A percentile compares a stretch with the other conserved stretches of the same genome.
Evolutionary conservation across 2,797 vertebrate species (phyloP).

Genomic region (Anguilla marmorata): DNA sequence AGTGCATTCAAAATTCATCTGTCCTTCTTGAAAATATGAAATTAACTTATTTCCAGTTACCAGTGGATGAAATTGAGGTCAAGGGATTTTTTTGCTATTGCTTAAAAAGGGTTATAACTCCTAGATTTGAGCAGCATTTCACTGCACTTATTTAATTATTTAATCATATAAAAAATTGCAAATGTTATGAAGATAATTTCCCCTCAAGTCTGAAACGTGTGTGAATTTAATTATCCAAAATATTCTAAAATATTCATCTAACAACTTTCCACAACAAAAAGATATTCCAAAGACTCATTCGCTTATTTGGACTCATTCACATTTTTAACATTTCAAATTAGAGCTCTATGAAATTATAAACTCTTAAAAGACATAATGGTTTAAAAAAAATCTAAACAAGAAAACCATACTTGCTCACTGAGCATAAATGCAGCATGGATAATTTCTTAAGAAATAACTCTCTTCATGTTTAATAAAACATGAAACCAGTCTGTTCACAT

Average conservation of each 20-base stretch:
- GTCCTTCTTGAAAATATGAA: background rate
- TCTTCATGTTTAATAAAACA: background rate
- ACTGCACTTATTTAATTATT: background rate
- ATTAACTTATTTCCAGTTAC: background rate
- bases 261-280: background rate
- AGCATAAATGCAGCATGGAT: background rate
- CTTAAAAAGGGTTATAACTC: background rate
- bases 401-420: background rate
- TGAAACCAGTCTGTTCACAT: background rate
- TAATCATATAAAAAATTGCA: background rate
- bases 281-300: background rate
- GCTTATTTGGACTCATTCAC: background rate
- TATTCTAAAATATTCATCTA: conserved; percentile 4
- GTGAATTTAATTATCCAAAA: background rate
- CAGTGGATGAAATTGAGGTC: background rate
- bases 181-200: background rate
- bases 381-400: background rate
- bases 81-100: background rate
- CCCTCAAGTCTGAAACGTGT: background rate
- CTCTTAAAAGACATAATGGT: background rate
- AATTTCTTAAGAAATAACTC: background rate
- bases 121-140: background rate
- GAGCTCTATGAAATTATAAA: background rate
- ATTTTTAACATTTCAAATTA: background rate
- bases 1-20: background rate